Conservation (phyloP, 2,113 vertebrate genomes). For the Pachyramphus minor region DNA sequence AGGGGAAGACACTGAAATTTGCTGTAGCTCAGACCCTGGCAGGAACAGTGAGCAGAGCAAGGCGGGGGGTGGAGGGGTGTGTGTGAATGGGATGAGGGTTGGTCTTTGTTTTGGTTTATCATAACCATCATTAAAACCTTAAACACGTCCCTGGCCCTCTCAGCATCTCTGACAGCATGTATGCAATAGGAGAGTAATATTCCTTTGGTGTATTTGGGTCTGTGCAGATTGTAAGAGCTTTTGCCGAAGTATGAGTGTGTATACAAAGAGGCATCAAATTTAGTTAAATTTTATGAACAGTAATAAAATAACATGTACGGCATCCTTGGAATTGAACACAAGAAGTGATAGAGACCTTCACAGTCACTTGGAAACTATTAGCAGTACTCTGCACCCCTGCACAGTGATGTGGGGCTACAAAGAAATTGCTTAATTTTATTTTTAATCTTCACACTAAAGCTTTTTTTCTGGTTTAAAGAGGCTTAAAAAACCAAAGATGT, state of each 20-base stretch:
- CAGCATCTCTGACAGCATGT: background rate
- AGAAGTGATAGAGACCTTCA: background rate
- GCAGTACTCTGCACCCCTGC: too few relatives aligned
- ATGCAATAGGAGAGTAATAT: background rate
- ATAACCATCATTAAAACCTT: background rate
- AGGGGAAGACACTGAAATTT: background rate
- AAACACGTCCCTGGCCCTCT: background rate
- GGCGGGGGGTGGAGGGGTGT: too few relatives aligned
- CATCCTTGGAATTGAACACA: background rate
- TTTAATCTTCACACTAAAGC: background rate
- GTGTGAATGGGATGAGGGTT: background rate
- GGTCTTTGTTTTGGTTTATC: background rate
- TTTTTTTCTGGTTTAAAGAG: background rate
- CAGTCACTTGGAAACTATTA: background rate
- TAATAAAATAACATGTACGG: rapidly evolving
- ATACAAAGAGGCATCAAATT: background rate
- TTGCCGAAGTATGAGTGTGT: too few relatives aligned
- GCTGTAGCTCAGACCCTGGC: background rate
- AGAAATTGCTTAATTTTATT: background rate
- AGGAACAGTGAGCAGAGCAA: background rate
- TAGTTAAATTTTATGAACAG: background rate
- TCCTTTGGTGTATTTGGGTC: background rate
- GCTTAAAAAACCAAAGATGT: background rate
- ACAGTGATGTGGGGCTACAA: background rate
- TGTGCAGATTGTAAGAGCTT: background rate